Evolutionary conservation across 2,797 vertebrate species (phyloP), one percentile per base, ranked within the genome.

Genomic region (Sebastes hopkinsi): DNA sequence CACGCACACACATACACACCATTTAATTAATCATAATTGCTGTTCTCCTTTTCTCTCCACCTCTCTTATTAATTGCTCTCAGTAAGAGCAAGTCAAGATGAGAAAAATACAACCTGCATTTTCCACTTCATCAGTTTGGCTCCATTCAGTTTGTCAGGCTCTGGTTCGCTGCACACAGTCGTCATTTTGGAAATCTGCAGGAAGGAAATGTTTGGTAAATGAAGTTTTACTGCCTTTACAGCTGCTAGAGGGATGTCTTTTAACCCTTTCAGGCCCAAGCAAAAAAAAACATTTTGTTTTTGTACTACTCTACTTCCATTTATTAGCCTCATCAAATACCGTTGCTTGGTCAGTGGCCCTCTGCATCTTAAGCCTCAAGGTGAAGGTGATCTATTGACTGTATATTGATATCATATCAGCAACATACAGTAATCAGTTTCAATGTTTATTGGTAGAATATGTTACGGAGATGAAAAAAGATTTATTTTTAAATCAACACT

Each of bases 21-120:
- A 38, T 60, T 55, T 75, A 68, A 72, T 78, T 61, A 66, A 72
- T 82, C 50, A 61, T 73, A 81, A 88, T 76, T 82, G 25, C 46
- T 1, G 16, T 23, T 77, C 55, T 66, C 52, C 55, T 55, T 81
- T 64, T 65, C 56, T 72, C 38, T 52, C 30, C 11, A 64, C 46
- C 73, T 75, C 22, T 60, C n/a, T 67, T 25, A 12, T 58, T 87
- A 84, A 80, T 81, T 77, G 66, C 72, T 65, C 32, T 27, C 46
- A 36, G 71, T 73, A 12, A 66, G 56, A 78, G 42, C 12, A 34
- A 62, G 25, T 64, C 25, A 32, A 73, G 54, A 79, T 66, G 34
- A 62, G 60, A 18, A 61, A 75, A 78, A 54, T 12, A 71, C 20
- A 81, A 66, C 71, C 77, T 58, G 71, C 36, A 56, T 81, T 75